A percentile compares a stretch with the other conserved stretches of the same genome.
phyloP scores from a whole-genome alignment of 2,888 invertebrate species.

The Amphipoea oculea region DNA sequence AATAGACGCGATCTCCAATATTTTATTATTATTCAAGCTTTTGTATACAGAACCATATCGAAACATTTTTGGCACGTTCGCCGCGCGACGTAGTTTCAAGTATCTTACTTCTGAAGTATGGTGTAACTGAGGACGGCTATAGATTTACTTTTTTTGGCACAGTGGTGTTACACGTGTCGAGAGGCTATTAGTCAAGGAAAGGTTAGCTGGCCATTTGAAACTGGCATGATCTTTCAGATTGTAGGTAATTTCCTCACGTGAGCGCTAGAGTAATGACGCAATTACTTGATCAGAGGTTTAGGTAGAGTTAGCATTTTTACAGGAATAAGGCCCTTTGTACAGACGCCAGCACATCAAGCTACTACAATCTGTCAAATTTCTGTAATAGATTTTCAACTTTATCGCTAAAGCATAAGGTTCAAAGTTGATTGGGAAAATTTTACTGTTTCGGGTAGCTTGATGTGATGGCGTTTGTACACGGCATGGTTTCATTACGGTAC shows the following conservation, averaged over 20 bases:
- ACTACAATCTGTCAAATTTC: no score
- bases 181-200: conserved; percentile 11
- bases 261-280: conserved; percentile 1
- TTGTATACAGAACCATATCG: conserved; percentile 36
- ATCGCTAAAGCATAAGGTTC: no score
- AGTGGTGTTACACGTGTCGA: conserved; percentile 14
- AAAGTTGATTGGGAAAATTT: no score
- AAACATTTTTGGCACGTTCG: conserved; percentile 26
- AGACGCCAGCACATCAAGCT: no score
- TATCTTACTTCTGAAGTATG: conserved; percentile 30
- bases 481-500: no score
- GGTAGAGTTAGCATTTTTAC: background rate
- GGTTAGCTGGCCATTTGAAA: conserved; percentile 30
- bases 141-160: conserved; percentile 40
- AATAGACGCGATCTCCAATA: background rate
- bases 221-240: conserved; percentile 9
- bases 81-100: conserved; percentile 39
- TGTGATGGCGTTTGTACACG: no score
- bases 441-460: no score
- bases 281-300: conserved; percentile 9
- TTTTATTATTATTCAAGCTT: conserved; percentile 1
- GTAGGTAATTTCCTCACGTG: background rate
- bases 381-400: no score
- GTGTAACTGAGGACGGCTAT: conserved; percentile 27
- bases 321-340: background rate